These are phyloP conservation scores for Pinctada fucata DNA, from an alignment of 2,888 invertebrate species.

Conservation along the genomic window DNA sequence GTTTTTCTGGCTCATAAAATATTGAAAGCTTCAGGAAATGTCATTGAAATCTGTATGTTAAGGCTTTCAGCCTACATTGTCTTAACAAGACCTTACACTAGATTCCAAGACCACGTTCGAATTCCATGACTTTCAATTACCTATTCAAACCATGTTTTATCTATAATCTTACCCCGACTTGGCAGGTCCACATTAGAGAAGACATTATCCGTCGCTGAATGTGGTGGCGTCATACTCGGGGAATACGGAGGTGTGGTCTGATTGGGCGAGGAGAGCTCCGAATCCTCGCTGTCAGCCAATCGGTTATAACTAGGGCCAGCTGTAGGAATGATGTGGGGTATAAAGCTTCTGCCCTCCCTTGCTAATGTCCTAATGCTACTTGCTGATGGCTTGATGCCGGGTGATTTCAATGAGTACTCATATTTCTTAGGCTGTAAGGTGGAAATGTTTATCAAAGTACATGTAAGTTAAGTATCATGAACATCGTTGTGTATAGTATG, in stretches of 20 bases:
- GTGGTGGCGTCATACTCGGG: constrained; percentile 76
- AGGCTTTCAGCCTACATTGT: too few species aligned
- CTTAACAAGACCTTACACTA: too few species aligned
- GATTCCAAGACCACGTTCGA: too few species aligned
- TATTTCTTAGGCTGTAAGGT: constrained; percentile 85
- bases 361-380: constrained; percentile 47
- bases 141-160: too few species aligned
- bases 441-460: too few species aligned
- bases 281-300: constrained; percentile 57
- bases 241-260: constrained; percentile 74
- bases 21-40: too few species aligned
- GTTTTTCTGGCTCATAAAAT: too few species aligned
- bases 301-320: constrained; percentile 37
- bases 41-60: too few species aligned
- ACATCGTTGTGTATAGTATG: too few species aligned
- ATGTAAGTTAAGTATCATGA: too few species aligned
- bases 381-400: constrained; percentile 87
- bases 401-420: constrained; percentile 90
- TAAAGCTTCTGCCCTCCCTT: constrained; percentile 35
- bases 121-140: too few species aligned
- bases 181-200: constrained; percentile 51
- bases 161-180: constrained; percentile 34
- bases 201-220: constrained; percentile 76
- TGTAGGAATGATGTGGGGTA: constrained; percentile 70
- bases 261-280: constrained; percentile 57